Conservation (phyloP, 1,140 invertebrate species). For the Yoshiicerus persimilis region DNA sequence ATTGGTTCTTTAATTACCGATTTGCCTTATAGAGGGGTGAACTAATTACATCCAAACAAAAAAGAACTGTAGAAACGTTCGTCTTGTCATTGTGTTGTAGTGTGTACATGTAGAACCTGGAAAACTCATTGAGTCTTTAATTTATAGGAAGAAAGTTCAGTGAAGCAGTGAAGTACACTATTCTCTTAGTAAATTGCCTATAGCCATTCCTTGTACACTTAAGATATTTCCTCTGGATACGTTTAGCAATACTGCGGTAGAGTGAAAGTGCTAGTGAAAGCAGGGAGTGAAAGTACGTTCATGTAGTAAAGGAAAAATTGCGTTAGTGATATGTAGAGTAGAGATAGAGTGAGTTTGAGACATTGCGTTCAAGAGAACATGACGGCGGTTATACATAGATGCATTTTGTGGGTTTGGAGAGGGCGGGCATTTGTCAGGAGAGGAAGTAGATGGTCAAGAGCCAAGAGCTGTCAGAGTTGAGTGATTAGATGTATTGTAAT, state of each 20-base stretch:
- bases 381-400: not conserved
- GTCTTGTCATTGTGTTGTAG: not conserved
- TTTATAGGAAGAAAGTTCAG: not conserved
- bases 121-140: not conserved
- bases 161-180: not conserved
- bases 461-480: constrained; percentile 12
- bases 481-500: constrained; percentile 23
- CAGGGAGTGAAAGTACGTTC: not conserved
- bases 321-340: not conserved
- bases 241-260: not conserved
- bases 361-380: not conserved
- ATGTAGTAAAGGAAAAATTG: too few species aligned
- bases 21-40: not conserved
- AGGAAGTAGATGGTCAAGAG: constrained; percentile 11
- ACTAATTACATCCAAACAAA: not conserved
- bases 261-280: not conserved
- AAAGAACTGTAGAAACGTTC: not conserved
- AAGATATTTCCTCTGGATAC: not conserved
- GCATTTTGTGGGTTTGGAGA: not conserved
- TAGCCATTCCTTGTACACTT: not conserved
- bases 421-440: not conserved
- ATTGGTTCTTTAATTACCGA: not conserved
- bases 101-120: not conserved
- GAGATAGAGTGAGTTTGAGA: not conserved
- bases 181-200: not conserved